Percentiles rank a stretch among this genome's conserved stretches.
Evolutionary conservation across 2,113 vertebrate species (phyloP).

Genomic region (Pao palembangensis): DNA sequence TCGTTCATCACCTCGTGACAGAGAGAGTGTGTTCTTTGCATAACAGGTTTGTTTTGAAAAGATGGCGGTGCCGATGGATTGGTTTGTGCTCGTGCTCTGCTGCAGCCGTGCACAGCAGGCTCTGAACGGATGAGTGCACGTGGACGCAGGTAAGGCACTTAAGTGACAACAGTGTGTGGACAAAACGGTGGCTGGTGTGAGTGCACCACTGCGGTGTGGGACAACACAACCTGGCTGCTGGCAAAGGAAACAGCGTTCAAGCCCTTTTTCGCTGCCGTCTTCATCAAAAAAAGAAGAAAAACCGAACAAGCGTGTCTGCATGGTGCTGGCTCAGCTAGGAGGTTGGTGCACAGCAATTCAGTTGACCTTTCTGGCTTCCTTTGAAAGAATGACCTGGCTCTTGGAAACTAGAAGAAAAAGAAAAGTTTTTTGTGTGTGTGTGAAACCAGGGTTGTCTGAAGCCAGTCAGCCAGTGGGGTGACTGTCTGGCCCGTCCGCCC

Average conservation of each 20-base stretch:
- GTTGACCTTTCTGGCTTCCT: conserved; percentile 7
- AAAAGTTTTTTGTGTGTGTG: conserved; percentile 34
- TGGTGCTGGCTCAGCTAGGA: neutral
- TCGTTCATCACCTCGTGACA: conserved; percentile 6
- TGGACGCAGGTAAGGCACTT: conserved; percentile 72
- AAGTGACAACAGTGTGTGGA: conserved; percentile 60
- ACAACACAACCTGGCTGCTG: conserved; percentile 17
- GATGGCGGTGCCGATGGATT: conserved; percentile 17
- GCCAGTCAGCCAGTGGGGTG: conserved; percentile 46
- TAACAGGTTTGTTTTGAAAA: conserved; percentile 43
- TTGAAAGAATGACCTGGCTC: conserved; percentile 18
- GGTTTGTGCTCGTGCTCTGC: conserved; percentile 60
- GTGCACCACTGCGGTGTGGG: conserved; percentile 27
- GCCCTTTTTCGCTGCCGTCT: neutral
- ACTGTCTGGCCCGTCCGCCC: conserved; percentile 39
- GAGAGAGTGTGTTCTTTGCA: conserved; percentile 39
- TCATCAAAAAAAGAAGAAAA: neutral
- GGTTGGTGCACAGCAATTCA: conserved; percentile 48
- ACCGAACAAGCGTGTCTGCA: neutral
- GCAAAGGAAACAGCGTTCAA: conserved; percentile 15
- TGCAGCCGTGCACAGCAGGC: conserved; percentile 43
- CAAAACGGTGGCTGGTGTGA: conserved; percentile 34
- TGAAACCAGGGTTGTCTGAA: conserved; percentile 50
- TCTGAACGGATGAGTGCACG: conserved; percentile 45
- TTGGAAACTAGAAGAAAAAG: conserved; percentile 5